Evolutionary conservation across 1,140 invertebrate species (phyloP).

Genomic region (Reticulitermes speratus): DNA sequence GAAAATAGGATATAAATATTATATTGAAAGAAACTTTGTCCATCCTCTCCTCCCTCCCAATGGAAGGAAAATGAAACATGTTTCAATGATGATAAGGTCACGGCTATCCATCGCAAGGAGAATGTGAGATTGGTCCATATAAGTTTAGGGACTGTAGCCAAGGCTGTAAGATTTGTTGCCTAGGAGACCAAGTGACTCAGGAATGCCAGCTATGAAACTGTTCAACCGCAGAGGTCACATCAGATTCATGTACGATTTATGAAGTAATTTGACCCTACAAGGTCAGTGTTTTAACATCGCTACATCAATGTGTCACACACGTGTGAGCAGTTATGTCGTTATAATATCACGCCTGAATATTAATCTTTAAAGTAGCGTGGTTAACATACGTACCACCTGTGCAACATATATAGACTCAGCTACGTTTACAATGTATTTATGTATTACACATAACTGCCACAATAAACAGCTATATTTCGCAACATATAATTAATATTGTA

Average conservation of each 20-base stretch:
- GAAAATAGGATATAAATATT: neutral
- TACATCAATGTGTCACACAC: neutral
- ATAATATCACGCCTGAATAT: too few relatives aligned
- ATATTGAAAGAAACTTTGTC: neutral
- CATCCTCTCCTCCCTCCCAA: neutral
- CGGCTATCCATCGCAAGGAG: neutral
- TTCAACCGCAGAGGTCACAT: neutral
- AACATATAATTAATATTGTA: too few relatives aligned
- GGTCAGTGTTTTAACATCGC: neutral
- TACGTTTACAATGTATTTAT: too few relatives aligned
- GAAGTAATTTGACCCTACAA: neutral
- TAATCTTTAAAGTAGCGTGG: too few relatives aligned
- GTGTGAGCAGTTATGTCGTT: neutral
- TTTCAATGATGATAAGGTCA: neutral
- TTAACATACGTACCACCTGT: too few relatives aligned
- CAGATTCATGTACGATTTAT: neutral
- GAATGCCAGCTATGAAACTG: neutral
- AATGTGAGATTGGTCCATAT: neutral
- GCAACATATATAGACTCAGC: too few relatives aligned
- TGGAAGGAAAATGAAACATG: neutral
- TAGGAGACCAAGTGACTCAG: neutral
- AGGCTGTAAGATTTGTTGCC: neutral
- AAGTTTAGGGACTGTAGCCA: neutral
- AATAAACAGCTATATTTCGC: too few relatives aligned
- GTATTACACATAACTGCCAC: too few relatives aligned